Evolutionary conservation across 1,140 invertebrate genomes (phyloP).

Genomic region (Diachasma alloeum): DNA sequence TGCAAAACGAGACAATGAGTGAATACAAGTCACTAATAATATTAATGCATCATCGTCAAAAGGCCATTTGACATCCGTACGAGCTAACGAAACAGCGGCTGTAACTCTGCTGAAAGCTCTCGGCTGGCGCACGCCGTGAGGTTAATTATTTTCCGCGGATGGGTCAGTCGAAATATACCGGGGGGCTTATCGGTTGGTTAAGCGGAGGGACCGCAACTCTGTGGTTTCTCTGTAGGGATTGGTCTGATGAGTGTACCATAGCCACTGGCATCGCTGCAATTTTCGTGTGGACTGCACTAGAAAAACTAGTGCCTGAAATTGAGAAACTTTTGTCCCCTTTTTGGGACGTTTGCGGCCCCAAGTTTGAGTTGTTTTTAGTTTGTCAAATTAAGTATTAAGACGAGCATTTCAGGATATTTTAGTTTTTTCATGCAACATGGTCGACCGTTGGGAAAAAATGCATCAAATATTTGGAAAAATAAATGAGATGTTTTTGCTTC

Average conservation of each 20-base stretch:
- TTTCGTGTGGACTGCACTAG: too few relatives aligned
- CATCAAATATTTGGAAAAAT: too few relatives aligned
- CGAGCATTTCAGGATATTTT: too few relatives aligned
- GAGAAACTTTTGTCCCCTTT: too few relatives aligned
- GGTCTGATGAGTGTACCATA: slow-evolving; percentile 18
- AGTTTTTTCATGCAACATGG: too few relatives aligned
- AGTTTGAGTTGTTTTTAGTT: too few relatives aligned
- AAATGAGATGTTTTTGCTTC: too few relatives aligned
- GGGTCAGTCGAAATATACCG: slow-evolving; percentile 17
- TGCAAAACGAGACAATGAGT: neutral
- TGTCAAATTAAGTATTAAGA: too few relatives aligned
- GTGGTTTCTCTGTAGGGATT: slow-evolving; percentile 35
- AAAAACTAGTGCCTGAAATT: too few relatives aligned
- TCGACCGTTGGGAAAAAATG: too few relatives aligned
- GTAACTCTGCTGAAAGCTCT: slow-evolving; percentile 14
- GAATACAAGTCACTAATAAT: neutral
- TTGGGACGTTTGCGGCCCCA: too few relatives aligned
- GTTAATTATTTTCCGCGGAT: slow-evolving; percentile 29
- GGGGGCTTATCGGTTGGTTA: slow-evolving; percentile 42
- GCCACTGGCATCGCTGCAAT: slow-evolving; percentile 20
- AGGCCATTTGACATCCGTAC: neutral
- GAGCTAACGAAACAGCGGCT: neutral
- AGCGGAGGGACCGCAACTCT: slow-evolving; percentile 39
- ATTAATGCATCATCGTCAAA: neutral
- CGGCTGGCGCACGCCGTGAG: slow-evolving; percentile 17